Evolutionary conservation across 1,140 invertebrate genomes (phyloP).

Genomic region (Galleria mellonella): DNA sequence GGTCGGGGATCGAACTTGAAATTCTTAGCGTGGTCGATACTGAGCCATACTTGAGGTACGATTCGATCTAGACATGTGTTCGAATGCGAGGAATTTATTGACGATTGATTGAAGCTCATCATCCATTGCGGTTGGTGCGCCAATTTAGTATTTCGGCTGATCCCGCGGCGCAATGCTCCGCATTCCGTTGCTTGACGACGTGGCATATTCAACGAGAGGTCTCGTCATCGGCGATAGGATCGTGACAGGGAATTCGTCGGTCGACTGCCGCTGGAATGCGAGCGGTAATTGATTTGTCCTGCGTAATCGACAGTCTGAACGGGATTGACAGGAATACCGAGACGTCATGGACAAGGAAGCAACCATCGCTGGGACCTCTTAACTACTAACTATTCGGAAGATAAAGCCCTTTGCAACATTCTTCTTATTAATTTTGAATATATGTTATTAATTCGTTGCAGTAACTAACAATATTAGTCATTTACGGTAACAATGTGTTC

Average conservation of each 20-base stretch:
- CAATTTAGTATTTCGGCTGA: constrained; percentile 35
- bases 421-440: no score
- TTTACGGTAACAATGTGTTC: no score
- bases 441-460: no score
- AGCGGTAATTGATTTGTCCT: constrained; percentile 71
- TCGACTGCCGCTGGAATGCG: constrained; percentile 55
- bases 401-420: no score
- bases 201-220: constrained; percentile 43
- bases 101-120: constrained; percentile 52
- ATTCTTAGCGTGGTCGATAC: constrained; percentile 59
- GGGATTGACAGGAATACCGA: constrained; percentile 56
- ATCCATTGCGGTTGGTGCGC: constrained; percentile 48
- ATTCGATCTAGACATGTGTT: constrained; percentile 41
- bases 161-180: constrained; percentile 44
- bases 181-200: constrained; percentile 47
- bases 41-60: constrained; percentile 44
- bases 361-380: neutral
- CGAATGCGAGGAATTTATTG: constrained; percentile 52
- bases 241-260: constrained; percentile 68
- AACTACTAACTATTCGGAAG: no score
- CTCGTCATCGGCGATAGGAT: constrained; percentile 55
- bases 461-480: no score
- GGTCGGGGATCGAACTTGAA: constrained; percentile 57
- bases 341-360: constrained; percentile 29
- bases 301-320: constrained; percentile 53